Base-by-base conservation (phyloP, 2,797 vertebrate genomes). In the Brotula barbata region DNA sequence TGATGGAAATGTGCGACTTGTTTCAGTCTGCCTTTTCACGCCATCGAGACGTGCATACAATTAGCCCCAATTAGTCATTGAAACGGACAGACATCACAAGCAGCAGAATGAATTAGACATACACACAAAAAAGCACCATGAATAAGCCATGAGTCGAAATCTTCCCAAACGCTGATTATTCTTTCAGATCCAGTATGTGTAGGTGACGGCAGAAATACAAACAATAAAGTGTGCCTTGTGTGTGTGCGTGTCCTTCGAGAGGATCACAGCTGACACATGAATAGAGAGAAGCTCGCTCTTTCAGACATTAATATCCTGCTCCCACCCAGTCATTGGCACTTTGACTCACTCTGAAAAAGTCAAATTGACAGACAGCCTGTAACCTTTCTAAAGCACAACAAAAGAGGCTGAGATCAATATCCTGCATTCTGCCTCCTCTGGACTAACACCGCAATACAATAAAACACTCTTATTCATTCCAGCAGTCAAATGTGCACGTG, bases 61-160 rank as follows among this genome's bases (percentile, higher is more conserved):
- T 88, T 88, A 81, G 64, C 74, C 73, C 66, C 74, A 71, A 80
- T 88, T 83, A 85, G 69, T 80, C 86, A 84, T 77, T 83, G 81
- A 75, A 79, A 80, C 70, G 81, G 74, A 78, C 76, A 81, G 64
- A 76, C 67, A 79, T 87, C 77, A 73, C 14, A 41, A 70, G 77
- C 60, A 15, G 51, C 47, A 57, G 48, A 71, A 84, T 75, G 74
- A 89, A 84, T 82, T 80, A 82, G 80, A 80, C 73, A 83, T 66
- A 81, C 77, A 81, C 65, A 87, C 72, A 85, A 85, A 67, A 56
- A 66, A 19, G n/a, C 57, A 58, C 69, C 51, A 83, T 85, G 88
- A 90, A 88, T 90, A 87, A 78, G 80, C 73, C 82, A 89, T 86
- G 80, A 88, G 82, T 53, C 14, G 42, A 84, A 84, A 78, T 80